A percentile compares a stretch with the other conserved stretches of the same genome.
These are phyloP conservation scores for Ciconia stormi DNA, from an alignment of 2,113 vertebrate genomes.

Conservation along the genomic window DNA sequence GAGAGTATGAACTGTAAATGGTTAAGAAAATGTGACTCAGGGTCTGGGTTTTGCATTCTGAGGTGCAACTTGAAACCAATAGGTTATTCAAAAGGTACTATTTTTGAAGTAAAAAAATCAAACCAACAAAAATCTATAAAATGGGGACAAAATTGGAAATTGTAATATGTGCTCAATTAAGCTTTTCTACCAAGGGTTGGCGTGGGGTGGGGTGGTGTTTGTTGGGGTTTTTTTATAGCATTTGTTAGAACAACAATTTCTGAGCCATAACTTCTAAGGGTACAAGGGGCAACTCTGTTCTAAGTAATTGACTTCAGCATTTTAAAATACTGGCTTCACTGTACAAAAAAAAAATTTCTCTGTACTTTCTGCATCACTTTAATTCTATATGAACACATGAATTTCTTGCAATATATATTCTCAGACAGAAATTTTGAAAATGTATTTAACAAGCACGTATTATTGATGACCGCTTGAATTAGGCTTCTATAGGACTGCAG, in stretches of 20 bases:
- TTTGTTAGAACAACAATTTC: background rate
- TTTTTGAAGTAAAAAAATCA: background rate
- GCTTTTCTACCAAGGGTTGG: background rate
- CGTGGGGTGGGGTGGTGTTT: accelerated
- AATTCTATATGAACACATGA: background rate
- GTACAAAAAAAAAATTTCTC: background rate
- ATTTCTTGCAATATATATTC: background rate
- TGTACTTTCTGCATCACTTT: background rate
- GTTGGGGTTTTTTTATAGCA: background rate
- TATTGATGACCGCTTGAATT: background rate
- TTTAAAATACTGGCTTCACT: background rate
- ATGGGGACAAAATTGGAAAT: background rate
- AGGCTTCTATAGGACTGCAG: background rate
- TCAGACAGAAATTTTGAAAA: background rate
- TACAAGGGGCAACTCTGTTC: background rate
- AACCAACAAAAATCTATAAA: background rate
- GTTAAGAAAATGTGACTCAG: background rate
- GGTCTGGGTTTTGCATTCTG: background rate
- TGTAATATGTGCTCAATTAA: background rate
- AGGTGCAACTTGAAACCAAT: background rate
- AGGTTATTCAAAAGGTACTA: background rate
- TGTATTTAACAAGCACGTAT: background rate
- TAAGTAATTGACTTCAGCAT: background rate
- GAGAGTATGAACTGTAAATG: background rate
- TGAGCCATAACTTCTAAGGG: background rate